Evolutionary conservation across 2,113 vertebrate genomes (phyloP).

Genomic region (Toxostoma redivivum): DNA sequence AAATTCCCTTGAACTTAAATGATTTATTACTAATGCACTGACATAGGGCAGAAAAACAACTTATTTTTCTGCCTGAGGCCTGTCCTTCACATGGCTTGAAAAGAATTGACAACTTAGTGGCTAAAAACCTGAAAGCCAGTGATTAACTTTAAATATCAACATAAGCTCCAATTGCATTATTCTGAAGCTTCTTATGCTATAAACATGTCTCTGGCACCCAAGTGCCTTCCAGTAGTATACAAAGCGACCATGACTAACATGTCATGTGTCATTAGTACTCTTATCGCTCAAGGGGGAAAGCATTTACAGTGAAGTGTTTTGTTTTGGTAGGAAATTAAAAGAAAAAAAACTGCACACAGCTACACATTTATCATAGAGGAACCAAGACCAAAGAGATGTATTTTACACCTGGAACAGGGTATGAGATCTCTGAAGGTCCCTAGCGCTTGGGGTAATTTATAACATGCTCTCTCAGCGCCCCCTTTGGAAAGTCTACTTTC

Average conservation of each 20-base stretch:
- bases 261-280: conserved; percentile 38
- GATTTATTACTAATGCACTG: neutral
- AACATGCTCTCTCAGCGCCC: neutral
- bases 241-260: conserved; percentile 38
- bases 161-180: neutral
- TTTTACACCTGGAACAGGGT: neutral
- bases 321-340: conserved; percentile 24
- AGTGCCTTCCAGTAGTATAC: neutral
- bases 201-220: neutral
- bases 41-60: neutral
- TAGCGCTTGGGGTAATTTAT: neutral
- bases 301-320: conserved; percentile 37
- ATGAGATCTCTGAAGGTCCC: neutral
- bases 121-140: conserved; percentile 1
- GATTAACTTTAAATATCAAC: conserved; percentile 14
- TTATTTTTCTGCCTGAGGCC: neutral
- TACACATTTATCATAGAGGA: neutral
- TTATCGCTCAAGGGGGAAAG: conserved; percentile 13
- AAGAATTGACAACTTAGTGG: neutral
- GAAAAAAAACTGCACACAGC: neutral
- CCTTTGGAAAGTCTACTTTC: neutral
- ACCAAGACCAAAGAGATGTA: neutral
- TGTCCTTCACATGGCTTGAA: neutral
- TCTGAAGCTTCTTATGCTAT: conserved; percentile 5
- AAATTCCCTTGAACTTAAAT: neutral